Conservation (phyloP, 2,888 invertebrate species). For the Ypsolopha scabrella region DNA sequence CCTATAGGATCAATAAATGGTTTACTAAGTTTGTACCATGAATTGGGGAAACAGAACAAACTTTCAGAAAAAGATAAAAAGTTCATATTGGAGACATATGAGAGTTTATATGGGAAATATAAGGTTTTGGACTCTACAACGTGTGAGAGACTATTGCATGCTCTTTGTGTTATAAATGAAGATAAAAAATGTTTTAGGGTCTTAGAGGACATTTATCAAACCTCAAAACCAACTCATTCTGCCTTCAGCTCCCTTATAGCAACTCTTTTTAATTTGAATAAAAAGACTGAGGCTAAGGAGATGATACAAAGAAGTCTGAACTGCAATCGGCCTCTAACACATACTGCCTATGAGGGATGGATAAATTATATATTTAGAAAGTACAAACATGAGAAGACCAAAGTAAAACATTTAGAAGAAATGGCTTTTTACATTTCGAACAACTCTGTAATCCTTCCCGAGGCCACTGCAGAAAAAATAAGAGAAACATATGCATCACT, state of each 20-base stretch:
- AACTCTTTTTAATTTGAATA: slow-evolving; percentile 72
- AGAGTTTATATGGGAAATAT: slow-evolving; percentile 58
- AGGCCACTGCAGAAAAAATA: slow-evolving; percentile 30
- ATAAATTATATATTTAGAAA: slow-evolving; percentile 54
- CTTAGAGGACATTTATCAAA: slow-evolving; percentile 69
- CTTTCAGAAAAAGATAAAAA: slow-evolving; percentile 55
- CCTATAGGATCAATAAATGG: slow-evolving; percentile 71
- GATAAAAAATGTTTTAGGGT: slow-evolving; percentile 75
- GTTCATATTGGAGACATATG: slow-evolving; percentile 65
- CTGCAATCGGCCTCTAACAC: slow-evolving; percentile 43
- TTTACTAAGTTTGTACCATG: slow-evolving; percentile 66
- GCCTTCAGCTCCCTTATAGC: slow-evolving; percentile 65
- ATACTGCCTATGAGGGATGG: slow-evolving; percentile 64
- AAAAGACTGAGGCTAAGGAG: slow-evolving; percentile 70
- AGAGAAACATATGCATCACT: slow-evolving; percentile 30
- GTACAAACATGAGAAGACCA: slow-evolving; percentile 35
- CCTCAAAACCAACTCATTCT: slow-evolving; percentile 45
- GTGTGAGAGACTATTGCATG: slow-evolving; percentile 71
- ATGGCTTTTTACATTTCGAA: slow-evolving; percentile 68
- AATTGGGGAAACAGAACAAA: slow-evolving; percentile 24
- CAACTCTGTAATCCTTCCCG: slow-evolving; percentile 41
- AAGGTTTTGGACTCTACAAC: slow-evolving; percentile 71
- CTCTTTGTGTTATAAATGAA: slow-evolving; percentile 72
- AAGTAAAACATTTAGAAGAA: slow-evolving; percentile 59
- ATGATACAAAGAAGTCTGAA: slow-evolving; percentile 68